These are phyloP conservation scores for Sinhomidia bicolor DNA, from an alignment of 2,888 invertebrate genomes.

Conservation along the genomic window DNA sequence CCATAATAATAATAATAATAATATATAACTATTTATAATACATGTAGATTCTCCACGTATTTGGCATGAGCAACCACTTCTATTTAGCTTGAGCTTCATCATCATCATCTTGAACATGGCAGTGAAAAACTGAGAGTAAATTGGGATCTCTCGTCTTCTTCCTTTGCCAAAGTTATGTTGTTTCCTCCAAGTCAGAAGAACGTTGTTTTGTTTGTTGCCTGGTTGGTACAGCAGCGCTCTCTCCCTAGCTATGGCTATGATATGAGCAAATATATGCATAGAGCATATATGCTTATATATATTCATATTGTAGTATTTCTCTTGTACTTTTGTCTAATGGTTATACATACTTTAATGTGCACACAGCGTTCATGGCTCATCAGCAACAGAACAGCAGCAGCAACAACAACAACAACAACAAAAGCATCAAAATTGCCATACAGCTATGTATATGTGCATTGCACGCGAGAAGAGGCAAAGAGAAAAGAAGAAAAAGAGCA, in stretches of 20 bases:
- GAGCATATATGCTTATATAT: background rate
- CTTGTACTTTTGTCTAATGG: too few relatives aligned
- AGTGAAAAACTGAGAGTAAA: constrained; percentile 59
- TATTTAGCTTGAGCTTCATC: constrained; percentile 46
- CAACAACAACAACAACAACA: background rate
- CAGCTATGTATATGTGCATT: background rate
- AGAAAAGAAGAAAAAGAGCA: constrained; percentile 36
- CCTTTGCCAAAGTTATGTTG: constrained; percentile 35
- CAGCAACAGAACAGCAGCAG: constrained; percentile 19
- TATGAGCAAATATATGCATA: constrained; percentile 5
- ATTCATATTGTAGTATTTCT: background rate
- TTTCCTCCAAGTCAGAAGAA: constrained; percentile 20
- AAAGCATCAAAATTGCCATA: constrained; percentile 1
- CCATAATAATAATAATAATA: too few relatives aligned
- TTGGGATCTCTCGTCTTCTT: constrained; percentile 58
- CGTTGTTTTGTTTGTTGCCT: constrained; percentile 14
- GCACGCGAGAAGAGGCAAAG: background rate
- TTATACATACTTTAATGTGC: constrained; percentile 5
- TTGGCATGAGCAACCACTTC: constrained; percentile 57
- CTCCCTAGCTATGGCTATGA: too few relatives aligned
- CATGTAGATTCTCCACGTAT: constrained; percentile 47
- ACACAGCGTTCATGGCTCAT: constrained; percentile 49
- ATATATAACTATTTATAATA: background rate
- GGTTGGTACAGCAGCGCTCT: too few relatives aligned
- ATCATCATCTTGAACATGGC: constrained; percentile 46